These are phyloP conservation scores for Siderastrea siderea DNA, from an alignment of 92 coral and sea anemone species.

Conservation along the genomic window DNA sequence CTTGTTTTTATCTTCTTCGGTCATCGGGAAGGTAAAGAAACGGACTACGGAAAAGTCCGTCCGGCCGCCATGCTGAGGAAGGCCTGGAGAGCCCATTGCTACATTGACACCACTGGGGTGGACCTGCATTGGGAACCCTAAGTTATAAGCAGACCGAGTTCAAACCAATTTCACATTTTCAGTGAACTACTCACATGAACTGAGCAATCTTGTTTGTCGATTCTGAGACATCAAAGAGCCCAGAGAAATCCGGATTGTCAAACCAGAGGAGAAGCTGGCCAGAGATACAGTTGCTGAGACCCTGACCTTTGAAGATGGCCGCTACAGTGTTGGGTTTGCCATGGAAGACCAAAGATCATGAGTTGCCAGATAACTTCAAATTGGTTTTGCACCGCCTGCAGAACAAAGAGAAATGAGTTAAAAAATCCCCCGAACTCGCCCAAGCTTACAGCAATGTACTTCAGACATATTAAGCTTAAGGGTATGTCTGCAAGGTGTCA, in stretches of 20 bases:
- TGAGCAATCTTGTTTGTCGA: conserved; percentile 47
- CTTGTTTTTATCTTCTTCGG: too few relatives aligned
- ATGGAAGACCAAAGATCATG: conserved; percentile 22
- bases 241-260: conserved; percentile 22
- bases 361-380: conserved; percentile 43
- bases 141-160: not conserved
- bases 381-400: conserved; percentile 59
- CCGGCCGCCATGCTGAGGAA: too few relatives aligned
- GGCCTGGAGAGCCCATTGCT: conserved; percentile 67
- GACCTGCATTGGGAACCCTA: conserved; percentile 67
- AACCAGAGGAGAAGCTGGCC: conserved; percentile 47
- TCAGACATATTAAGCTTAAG: conserved; percentile 26
- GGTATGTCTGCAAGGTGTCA: too few relatives aligned
- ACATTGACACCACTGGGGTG: conserved; percentile 72
- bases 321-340: conserved; percentile 56
- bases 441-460: conserved; percentile 44
- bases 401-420: conserved; percentile 69
- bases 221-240: conserved; percentile 70
- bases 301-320: conserved; percentile 42
- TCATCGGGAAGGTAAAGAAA: too few relatives aligned
- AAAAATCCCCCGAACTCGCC: conserved; percentile 34
- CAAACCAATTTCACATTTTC: conserved; percentile 37
- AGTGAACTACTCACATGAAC: conserved; percentile 23
- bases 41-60: too few relatives aligned
- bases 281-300: conserved; percentile 39